Conservation (phyloP, 2,888 invertebrate species). For the Ophion slaviceki region DNA sequence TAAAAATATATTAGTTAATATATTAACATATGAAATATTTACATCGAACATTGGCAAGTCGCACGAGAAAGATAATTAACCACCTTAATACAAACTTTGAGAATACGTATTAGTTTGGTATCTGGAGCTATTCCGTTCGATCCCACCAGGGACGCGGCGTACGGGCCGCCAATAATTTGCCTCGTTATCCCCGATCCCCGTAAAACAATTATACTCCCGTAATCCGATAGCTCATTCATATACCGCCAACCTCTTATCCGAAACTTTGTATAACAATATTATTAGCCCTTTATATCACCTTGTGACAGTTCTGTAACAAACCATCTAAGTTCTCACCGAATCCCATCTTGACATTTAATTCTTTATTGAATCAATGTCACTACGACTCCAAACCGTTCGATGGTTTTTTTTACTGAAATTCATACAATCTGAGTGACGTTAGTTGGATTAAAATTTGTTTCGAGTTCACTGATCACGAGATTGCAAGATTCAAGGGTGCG, state of each 20-base stretch:
- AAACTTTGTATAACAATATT: conserved; percentile 29
- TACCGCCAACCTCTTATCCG: conserved; percentile 9
- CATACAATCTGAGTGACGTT: too few species aligned
- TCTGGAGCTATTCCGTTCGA: not conserved
- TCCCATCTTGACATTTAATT: too few species aligned
- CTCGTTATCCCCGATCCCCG: conserved; percentile 27
- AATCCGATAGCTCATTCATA: conserved; percentile 41
- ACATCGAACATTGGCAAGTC: not conserved
- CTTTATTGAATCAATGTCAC: too few species aligned
- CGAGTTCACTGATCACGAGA: too few species aligned
- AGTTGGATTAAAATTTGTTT: too few species aligned
- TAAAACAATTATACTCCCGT: conserved; percentile 49
- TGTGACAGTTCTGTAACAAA: too few species aligned
- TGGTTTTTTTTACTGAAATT: too few species aligned
- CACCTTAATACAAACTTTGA: conserved; percentile 33
- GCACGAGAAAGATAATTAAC: not conserved
- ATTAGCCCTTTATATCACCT: too few species aligned
- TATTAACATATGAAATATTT: not conserved
- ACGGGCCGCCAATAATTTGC: conserved; percentile 27
- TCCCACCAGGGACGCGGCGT: conserved; percentile 12
- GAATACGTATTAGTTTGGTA: conserved; percentile 8
- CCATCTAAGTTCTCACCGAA: too few species aligned
- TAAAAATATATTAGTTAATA: not conserved
- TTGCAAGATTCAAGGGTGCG: too few species aligned
- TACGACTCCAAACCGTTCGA: not conserved